Evolutionary conservation across 2,888 invertebrate species (phyloP).

Genomic region (Melangyna quadrimaculata): DNA sequence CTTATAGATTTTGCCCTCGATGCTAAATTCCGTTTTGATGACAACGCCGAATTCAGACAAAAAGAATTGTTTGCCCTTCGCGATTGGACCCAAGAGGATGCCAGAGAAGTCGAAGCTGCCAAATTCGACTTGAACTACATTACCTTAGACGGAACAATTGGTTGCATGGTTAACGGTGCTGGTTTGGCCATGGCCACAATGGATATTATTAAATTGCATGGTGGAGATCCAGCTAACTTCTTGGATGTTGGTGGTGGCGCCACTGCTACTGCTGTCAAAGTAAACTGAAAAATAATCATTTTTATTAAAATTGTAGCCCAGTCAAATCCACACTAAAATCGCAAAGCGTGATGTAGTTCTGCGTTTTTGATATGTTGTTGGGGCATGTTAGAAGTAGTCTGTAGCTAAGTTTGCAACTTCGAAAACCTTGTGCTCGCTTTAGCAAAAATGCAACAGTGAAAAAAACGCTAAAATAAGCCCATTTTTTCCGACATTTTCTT

Average conservation of each 20-base stretch:
- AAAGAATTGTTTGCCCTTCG: slow-evolving; percentile 91
- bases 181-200: slow-evolving; percentile 99
- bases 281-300: slow-evolving; percentile 80
- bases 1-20: slow-evolving; percentile 93
- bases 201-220: slow-evolving; percentile 98
- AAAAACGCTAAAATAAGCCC: too few species aligned
- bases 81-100: slow-evolving; percentile 95
- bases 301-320: too few species aligned
- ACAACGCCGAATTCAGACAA: slow-evolving; percentile 96
- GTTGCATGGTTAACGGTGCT: slow-evolving; percentile 97
- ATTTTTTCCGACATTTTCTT: too few species aligned
- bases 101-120: slow-evolving; percentile 94
- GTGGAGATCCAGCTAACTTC: slow-evolving; percentile 97
- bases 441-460: too few species aligned
- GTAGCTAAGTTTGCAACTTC: too few species aligned
- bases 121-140: slow-evolving; percentile 96
- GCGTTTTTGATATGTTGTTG: too few species aligned
- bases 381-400: too few species aligned
- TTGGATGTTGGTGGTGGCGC: slow-evolving; percentile 98
- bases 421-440: too few species aligned
- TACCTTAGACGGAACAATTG: slow-evolving; percentile 95
- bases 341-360: too few species aligned
- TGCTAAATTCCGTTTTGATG: slow-evolving; percentile 97
- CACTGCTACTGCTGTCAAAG: slow-evolving; percentile 93
- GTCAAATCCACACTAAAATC: too few species aligned